A percentile compares a stretch with the other conserved stretches of the same genome.
These are phyloP conservation scores for Arctocebus calabarensis DNA, from an alignment of 2,797 vertebrate species.

Conservation along the genomic window DNA sequence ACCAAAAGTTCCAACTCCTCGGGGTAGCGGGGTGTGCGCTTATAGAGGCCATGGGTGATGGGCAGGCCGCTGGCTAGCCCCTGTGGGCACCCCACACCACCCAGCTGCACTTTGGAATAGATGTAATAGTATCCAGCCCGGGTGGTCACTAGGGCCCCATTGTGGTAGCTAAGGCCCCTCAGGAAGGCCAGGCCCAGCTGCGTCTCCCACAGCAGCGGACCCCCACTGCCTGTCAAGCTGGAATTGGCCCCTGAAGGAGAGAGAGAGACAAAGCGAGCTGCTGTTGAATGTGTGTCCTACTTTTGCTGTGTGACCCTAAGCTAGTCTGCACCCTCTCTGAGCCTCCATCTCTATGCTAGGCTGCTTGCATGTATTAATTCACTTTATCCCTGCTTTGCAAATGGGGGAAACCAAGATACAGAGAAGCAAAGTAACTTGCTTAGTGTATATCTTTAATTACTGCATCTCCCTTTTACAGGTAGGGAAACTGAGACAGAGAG, in stretches of 20 bases:
- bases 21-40: constrained; percentile 75
- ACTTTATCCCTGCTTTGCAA: background rate
- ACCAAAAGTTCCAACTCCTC: constrained; percentile 77
- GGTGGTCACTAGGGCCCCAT: constrained; percentile 78
- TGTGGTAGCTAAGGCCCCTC: constrained; percentile 77
- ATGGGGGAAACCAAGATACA: background rate
- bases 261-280: background rate
- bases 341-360: background rate
- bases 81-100: constrained; percentile 45
- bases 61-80: background rate
- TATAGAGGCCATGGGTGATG: constrained; percentile 79
- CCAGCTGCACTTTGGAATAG: constrained; percentile 85
- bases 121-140: constrained; percentile 83
- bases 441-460: background rate
- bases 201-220: constrained; percentile 81
- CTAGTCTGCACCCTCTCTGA: background rate
- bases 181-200: constrained; percentile 81
- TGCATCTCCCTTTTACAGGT: background rate
- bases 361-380: background rate
- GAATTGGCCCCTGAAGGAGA: constrained; percentile 69
- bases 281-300: accelerated
- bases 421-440: background rate
- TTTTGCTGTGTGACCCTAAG: background rate
- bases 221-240: background rate
- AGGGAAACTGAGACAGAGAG: background rate